Conservation (phyloP, 2,888 invertebrate species). For the Hirtodrosophila cameraria region DNA sequence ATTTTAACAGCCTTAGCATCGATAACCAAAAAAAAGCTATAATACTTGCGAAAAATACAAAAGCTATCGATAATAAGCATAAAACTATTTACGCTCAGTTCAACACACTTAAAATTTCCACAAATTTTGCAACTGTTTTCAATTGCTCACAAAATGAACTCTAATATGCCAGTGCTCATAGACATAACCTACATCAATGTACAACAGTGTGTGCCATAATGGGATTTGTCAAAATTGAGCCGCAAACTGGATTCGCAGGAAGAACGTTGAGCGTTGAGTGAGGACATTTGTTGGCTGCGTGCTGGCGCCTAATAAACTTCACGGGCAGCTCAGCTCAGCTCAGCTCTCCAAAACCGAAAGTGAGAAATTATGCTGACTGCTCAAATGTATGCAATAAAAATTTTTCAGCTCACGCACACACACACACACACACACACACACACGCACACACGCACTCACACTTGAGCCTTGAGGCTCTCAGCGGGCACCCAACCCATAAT, state of each 20-base stretch:
- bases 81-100: too few relatives aligned
- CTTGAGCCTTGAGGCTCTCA: constrained; percentile 20
- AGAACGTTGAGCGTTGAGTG: constrained; percentile 29
- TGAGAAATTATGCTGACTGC: constrained; percentile 78
- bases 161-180: too few relatives aligned
- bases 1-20: too few relatives aligned
- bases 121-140: too few relatives aligned
- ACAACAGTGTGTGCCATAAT: constrained; percentile 16
- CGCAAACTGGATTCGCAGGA: constrained; percentile 13
- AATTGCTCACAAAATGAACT: too few relatives aligned
- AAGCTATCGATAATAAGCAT: too few relatives aligned
- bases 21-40: too few relatives aligned
- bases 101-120: too few relatives aligned
- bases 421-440: too few relatives aligned
- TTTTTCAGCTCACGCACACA: constrained; percentile 75
- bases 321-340: constrained; percentile 44
- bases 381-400: constrained; percentile 81
- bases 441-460: too few relatives aligned
- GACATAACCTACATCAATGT: constrained; percentile 1
- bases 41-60: too few relatives aligned
- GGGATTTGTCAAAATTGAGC: constrained; percentile 47
- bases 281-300: constrained; percentile 48
- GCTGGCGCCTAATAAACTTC: constrained; percentile 69
- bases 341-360: constrained; percentile 50
- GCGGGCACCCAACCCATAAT: constrained; percentile 43